These are phyloP conservation scores for Prinia subflava DNA, from an alignment of 2,113 vertebrate species.

Conservation along the genomic window DNA sequence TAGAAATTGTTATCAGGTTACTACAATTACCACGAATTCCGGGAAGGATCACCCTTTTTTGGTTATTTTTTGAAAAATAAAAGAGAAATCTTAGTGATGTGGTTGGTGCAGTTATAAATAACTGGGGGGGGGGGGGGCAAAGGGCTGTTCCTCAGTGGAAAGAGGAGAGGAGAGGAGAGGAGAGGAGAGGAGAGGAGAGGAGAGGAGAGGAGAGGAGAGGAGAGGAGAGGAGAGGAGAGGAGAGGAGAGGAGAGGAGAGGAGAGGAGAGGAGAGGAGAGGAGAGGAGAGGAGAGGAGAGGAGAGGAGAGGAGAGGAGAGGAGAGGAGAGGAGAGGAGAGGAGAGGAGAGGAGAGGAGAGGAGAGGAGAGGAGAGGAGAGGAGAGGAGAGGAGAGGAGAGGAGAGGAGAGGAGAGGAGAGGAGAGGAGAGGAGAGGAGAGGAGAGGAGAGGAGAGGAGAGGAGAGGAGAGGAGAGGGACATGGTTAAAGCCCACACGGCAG, in stretches of 20 bases:
- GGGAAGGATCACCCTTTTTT: constrained; percentile 37
- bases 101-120: constrained; percentile 17
- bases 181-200: no score
- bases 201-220: no score
- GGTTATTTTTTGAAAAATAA: constrained; percentile 28
- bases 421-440: no score
- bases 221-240: no score
- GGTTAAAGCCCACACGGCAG: background rate
- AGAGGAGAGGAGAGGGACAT: background rate
- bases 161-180: background rate
- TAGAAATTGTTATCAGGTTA: constrained; percentile 70
- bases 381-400: no score
- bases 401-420: no score
- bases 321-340: background rate
- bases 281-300: background rate
- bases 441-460: no score
- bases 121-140: background rate
- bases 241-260: no score
- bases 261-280: no score
- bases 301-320: no score
- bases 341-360: background rate
- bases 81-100: constrained; percentile 40
- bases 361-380: no score
- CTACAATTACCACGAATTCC: constrained; percentile 64
- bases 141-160: background rate